phyloP scores from a whole-genome alignment of 1,140 invertebrate genomes.

The Delia radicum region DNA sequence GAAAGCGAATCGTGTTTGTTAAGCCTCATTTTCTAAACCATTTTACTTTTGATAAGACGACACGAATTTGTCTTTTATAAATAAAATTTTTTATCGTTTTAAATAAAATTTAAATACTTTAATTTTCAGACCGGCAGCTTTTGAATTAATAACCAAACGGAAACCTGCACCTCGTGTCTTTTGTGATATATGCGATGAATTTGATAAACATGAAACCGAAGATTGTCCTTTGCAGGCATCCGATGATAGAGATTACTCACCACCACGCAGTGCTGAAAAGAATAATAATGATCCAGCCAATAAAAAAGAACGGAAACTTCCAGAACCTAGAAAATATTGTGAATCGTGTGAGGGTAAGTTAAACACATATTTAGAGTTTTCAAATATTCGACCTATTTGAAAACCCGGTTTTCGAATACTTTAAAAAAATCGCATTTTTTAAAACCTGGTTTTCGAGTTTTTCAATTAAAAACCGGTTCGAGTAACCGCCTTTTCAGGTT shows the following conservation, averaged over 20 bases:
- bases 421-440: too few relatives aligned
- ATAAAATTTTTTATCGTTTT: not conserved
- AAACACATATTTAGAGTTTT: too few relatives aligned
- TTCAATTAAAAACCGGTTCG: too few relatives aligned
- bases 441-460: too few relatives aligned
- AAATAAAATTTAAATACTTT: too few relatives aligned
- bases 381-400: too few relatives aligned
- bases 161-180: conserved; percentile 76
- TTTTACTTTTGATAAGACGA: too few relatives aligned
- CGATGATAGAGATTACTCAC: conserved; percentile 58
- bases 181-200: conserved; percentile 97
- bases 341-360: conserved; percentile 85
- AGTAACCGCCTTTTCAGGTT: too few relatives aligned
- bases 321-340: conserved; percentile 79
- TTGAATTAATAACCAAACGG: conserved; percentile 43
- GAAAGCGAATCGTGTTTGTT: too few relatives aligned
- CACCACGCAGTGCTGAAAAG: conserved; percentile 42
- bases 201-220: conserved; percentile 95
- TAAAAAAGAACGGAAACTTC: conserved; percentile 57
- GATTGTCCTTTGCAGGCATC: conserved; percentile 88
- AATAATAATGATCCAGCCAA: conserved; percentile 51
- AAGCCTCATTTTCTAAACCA: too few relatives aligned
- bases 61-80: too few relatives aligned
- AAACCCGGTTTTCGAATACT: too few relatives aligned
- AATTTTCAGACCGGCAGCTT: conserved; percentile 43